phyloP scores from a whole-genome alignment of 2,888 invertebrate species.

The Tenodera sinensis region DNA sequence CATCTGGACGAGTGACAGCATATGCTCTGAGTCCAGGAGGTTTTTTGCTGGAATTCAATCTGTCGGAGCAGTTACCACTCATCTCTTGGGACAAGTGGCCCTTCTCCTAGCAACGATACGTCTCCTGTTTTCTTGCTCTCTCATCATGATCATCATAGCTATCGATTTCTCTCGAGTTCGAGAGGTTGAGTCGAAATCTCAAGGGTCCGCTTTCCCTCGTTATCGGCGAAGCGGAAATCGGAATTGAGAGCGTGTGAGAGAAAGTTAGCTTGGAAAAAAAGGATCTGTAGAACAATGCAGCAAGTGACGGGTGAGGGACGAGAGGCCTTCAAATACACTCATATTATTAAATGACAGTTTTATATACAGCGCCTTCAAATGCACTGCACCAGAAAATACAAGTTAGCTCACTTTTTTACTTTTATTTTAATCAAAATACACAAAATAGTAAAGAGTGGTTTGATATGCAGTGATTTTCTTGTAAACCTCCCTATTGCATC shows the following conservation, averaged over 20 bases:
- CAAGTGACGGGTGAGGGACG: not conserved
- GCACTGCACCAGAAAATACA: too few relatives aligned
- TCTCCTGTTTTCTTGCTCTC: not conserved
- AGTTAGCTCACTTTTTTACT: too few relatives aligned
- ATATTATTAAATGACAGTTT: too few relatives aligned
- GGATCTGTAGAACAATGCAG: not conserved
- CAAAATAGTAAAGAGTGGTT: too few relatives aligned
- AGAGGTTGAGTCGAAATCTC: not conserved
- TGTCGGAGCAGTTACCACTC: not conserved
- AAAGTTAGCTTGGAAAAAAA: not conserved
- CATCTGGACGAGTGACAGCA: not conserved
- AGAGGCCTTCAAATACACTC: not conserved
- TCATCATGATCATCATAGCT: not conserved
- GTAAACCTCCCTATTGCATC: too few relatives aligned
- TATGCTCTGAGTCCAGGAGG: not conserved
- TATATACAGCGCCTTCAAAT: too few relatives aligned
- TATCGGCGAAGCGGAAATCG: not conserved
- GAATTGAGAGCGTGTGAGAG: not conserved
- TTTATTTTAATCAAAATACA: too few relatives aligned
- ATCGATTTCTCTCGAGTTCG: not conserved
- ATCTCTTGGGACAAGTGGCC: not conserved
- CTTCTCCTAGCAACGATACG: not conserved
- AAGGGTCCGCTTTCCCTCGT: not conserved
- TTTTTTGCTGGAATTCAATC: not conserved
- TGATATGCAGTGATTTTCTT: too few relatives aligned